These are phyloP conservation scores for Tipula helvola DNA, from an alignment of 2,888 invertebrate species.

Conservation along the genomic window DNA sequence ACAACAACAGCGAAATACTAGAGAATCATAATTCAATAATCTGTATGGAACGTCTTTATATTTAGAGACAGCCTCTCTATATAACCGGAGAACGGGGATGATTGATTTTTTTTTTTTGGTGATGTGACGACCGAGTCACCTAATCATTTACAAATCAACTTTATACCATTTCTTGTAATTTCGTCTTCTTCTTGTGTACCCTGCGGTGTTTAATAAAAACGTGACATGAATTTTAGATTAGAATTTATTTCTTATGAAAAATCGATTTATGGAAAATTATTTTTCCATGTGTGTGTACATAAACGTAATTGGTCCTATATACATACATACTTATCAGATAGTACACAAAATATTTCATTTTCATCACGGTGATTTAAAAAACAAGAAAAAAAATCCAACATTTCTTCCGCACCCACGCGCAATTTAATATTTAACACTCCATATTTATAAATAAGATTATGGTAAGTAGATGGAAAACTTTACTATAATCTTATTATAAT, in stretches of 20 bases:
- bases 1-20: not conserved
- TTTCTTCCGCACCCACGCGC: not conserved
- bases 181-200: not conserved
- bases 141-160: slow-evolving; percentile 4
- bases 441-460: not conserved
- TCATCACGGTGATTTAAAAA: not conserved
- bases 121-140: not conserved
- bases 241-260: not conserved
- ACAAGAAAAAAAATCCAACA: not conserved
- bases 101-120: not conserved
- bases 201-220: not conserved
- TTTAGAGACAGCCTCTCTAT: not conserved
- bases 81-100: not conserved
- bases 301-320: not conserved
- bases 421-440: not conserved
- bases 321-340: not conserved
- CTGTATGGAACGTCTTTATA: not conserved
- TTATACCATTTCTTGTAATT: not conserved
- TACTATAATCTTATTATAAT: not conserved
- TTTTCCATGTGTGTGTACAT: not conserved
- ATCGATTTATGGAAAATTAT: not conserved
- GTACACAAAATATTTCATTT: not conserved
- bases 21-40: not conserved
- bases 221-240: not conserved
- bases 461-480: not conserved